Evolutionary conservation across 2,888 invertebrate genomes (phyloP).

Genomic region (Euplexia lucipara): DNA sequence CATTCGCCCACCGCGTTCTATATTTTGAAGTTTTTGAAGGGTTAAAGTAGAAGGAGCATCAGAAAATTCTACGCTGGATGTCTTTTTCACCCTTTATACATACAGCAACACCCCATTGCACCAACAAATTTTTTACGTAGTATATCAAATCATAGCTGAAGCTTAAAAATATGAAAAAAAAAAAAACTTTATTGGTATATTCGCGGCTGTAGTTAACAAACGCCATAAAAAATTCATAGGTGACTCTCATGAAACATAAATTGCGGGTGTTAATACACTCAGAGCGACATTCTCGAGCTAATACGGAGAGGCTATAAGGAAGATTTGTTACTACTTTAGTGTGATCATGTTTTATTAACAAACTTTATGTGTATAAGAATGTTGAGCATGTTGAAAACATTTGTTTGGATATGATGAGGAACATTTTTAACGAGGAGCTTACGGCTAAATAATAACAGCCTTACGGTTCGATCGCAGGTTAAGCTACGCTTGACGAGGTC

Average conservation of each 20-base stretch:
- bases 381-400: not conserved
- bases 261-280: constrained; percentile 79
- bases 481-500: no score
- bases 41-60: no score
- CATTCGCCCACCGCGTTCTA: no score
- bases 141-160: constrained; percentile 28
- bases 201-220: constrained; percentile 73
- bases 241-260: constrained; percentile 78
- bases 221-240: constrained; percentile 80
- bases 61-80: no score
- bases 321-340: constrained; percentile 59
- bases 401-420: no score
- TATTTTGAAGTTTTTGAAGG: no score
- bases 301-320: constrained; percentile 41
- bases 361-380: constrained; percentile 4
- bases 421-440: no score
- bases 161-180: constrained; percentile 49
- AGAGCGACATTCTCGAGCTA: constrained; percentile 65
- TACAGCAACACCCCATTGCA: constrained; percentile 26
- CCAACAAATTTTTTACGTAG: constrained; percentile 49
- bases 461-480: no score
- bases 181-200: constrained; percentile 75
- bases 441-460: not conserved
- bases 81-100: constrained; percentile 18
- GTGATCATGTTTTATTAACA: constrained; percentile 44